phyloP scores from a whole-genome alignment of 1,140 invertebrate species.

The Drosophila setifemur region DNA sequence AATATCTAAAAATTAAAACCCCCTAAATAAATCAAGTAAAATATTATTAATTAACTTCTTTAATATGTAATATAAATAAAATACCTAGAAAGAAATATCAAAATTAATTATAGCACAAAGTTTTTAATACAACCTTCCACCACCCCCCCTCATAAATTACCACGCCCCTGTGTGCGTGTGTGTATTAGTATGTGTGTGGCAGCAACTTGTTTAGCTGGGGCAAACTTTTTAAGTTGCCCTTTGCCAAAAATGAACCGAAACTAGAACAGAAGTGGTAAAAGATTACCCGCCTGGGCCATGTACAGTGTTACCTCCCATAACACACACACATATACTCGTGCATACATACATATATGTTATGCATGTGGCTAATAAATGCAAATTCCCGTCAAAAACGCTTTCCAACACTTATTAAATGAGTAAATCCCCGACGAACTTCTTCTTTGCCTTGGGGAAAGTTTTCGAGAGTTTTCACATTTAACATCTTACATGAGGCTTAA shows the following conservation, averaged over 20 bases:
- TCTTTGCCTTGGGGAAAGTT: background rate
- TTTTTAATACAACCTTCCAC: no score
- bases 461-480: background rate
- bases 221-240: conserved; percentile 64
- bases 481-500: background rate
- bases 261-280: conserved; percentile 42
- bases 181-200: conserved; percentile 39
- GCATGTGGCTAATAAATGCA: conserved; percentile 15
- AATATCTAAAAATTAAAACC: no score
- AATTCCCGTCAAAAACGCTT: conserved; percentile 4
- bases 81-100: no score
- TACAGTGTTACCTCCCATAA: conserved; percentile 19
- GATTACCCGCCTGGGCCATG: background rate
- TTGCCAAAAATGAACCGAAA: conserved; percentile 60
- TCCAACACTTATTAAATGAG: conserved; percentile 23
- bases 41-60: no score
- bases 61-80: no score
- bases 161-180: background rate
- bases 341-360: conserved; percentile 1
- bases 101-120: no score
- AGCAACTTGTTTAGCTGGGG: conserved; percentile 54
- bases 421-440: no score
- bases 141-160: background rate
- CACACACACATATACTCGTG: background rate
- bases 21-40: no score